Conservation (phyloP, 2,113 vertebrate genomes). For the Arenaria interpres region DNA sequence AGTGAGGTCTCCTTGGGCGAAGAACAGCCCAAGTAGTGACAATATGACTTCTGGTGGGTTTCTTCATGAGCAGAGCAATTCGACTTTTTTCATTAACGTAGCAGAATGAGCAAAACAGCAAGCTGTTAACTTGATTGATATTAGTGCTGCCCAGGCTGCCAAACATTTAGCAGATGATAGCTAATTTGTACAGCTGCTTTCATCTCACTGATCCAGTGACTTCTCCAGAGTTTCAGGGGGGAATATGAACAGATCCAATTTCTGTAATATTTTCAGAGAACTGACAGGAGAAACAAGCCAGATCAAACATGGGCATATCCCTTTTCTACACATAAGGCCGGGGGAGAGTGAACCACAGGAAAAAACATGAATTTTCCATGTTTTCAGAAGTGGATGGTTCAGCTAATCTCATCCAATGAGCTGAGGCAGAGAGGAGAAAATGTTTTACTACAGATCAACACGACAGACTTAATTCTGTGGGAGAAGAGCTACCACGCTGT, state of each 20-base stretch:
- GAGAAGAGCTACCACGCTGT: background rate
- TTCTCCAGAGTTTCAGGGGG: background rate
- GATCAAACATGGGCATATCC: background rate
- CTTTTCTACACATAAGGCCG: background rate
- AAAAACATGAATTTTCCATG: background rate
- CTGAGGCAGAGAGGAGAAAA: background rate
- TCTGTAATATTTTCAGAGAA: background rate
- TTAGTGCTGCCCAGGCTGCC: background rate
- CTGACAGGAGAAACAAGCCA: background rate
- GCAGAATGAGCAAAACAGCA: background rate
- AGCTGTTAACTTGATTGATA: background rate
- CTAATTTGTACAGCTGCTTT: constrained; percentile 22
- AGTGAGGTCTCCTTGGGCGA: background rate
- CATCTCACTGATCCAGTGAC: background rate
- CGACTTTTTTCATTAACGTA: background rate
- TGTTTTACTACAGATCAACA: background rate
- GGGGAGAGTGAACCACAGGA: background rate
- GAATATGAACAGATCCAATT: background rate
- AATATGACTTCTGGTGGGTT: background rate
- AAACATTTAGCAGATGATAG: constrained; percentile 15
- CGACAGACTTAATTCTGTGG: background rate
- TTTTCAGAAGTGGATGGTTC: background rate
- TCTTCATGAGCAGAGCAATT: background rate
- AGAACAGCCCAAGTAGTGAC: background rate
- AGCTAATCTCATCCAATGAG: background rate